Evolutionary conservation across 1,140 invertebrate species (phyloP), one percentile per base, ranked within the genome.

Genomic region (Cyclina sinensis): DNA sequence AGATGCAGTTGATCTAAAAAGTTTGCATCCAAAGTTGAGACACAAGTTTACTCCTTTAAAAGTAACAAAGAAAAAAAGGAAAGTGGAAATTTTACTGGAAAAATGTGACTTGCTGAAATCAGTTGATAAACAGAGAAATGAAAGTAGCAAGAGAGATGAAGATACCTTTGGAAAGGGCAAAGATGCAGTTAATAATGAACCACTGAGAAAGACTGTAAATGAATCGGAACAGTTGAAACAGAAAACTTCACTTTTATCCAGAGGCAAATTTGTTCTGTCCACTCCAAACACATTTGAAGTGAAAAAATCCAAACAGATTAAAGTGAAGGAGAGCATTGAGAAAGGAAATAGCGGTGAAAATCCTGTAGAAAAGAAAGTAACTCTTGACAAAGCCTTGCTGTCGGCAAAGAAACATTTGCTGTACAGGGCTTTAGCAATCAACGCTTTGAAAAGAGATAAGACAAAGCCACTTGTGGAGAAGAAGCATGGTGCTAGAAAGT

Each of bases 231-330:
- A 4, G 14, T 18, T 37, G 32, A 70, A 37, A 18, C 39, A 48
- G 27, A 48, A 32, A 18, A 9, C 39, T 12, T 76, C 24, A 14
- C n/a, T 1, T n/a, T 48, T 76, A n/a, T 48, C 21, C 0, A 5
- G 73, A 14, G 73, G 73, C 16, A 76, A 76, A 76, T 76, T 48
- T 76, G 39, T 27, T 48, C 21, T 76, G 16, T 76, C 43, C 24
- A 51, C 73, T 16, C 73, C 73, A 76, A 76, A 76, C 27, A 76
- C 73, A 27, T 76, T 76, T 30, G 27, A 27, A 48, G 73, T 76
- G 21, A 76, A 76, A 30, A 43, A 76, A 9, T 14, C 24, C 11
- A 48, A 27, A 51, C 46, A 48, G 30, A 5, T n/a, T 30, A 76
- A 27, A 48, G 21, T 48, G 3, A 76, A 48, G 21, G 73, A 76